Percentiles rank a stretch among this genome's conserved stretches.
Conservation (phyloP, 2,888 invertebrate species). For the Thera obeliscata region DNA sequence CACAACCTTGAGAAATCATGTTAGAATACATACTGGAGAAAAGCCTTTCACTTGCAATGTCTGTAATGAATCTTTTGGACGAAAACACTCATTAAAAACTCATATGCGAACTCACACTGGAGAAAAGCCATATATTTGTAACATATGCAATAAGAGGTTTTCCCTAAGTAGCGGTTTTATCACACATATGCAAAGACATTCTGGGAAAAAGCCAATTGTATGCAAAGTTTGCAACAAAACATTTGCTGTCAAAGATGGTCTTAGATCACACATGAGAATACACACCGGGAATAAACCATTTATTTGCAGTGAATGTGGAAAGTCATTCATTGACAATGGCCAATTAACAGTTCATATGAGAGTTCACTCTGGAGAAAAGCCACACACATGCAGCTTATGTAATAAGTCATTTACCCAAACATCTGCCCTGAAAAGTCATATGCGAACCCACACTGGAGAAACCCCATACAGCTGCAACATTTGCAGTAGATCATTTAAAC, state of each 20-base stretch:
- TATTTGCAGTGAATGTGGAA: constrained; percentile 28
- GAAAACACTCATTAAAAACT: constrained; percentile 23
- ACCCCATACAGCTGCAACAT: constrained; percentile 23
- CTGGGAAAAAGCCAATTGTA: constrained; percentile 12
- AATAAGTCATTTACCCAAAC: constrained; percentile 24
- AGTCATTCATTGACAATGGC: constrained; percentile 18
- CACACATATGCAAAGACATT: constrained; percentile 23
- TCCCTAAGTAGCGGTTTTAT: constrained; percentile 17
- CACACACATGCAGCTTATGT: constrained; percentile 21
- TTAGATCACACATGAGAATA: constrained; percentile 25
- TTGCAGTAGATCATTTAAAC: constrained; percentile 23
- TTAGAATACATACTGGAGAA: constrained; percentile 26
- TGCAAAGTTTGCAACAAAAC: constrained; percentile 27
- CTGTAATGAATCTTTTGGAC: constrained; percentile 23
- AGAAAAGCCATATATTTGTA: constrained; percentile 24
- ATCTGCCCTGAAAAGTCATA: constrained; percentile 23
- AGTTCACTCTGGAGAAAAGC: constrained; percentile 26
- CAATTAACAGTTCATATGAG: constrained; percentile 29
- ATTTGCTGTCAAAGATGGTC: constrained; percentile 22
- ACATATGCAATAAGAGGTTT: constrained; percentile 23
- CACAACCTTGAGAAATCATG: constrained; percentile 23
- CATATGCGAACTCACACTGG: constrained; percentile 29
- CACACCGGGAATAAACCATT: constrained; percentile 25
- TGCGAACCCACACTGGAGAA: constrained; percentile 29
- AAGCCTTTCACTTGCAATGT: constrained; percentile 20